A percentile compares a stretch with the other conserved stretches of the same genome.
These are phyloP conservation scores for Drosophila saltans DNA, from an alignment of 1,140 invertebrate genomes.

Conservation along the genomic window DNA sequence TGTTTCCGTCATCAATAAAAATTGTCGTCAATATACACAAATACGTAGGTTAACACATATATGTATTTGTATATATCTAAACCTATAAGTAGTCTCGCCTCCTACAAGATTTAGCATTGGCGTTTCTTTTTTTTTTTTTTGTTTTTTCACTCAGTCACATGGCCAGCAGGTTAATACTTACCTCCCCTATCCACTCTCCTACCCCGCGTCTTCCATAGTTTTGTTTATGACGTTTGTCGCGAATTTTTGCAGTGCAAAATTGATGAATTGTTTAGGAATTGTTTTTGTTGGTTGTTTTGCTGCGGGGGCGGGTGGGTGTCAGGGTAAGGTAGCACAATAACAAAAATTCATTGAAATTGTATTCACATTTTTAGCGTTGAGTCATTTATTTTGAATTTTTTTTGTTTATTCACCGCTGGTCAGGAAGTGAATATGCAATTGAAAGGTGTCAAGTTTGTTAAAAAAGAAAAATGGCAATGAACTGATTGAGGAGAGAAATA, in stretches of 20 bases:
- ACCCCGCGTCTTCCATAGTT: neutral
- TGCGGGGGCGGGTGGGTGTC: constrained; percentile 13
- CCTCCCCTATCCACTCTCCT: neutral
- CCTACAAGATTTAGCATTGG: constrained; percentile 1
- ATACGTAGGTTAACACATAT: neutral
- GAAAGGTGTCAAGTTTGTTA: constrained; percentile 39
- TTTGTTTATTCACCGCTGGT: constrained; percentile 10
- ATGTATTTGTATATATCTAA: neutral
- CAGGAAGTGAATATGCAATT: constrained; percentile 60
- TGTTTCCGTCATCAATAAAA: constrained; percentile 15
- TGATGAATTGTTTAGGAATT: constrained; percentile 58
- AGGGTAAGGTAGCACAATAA: constrained; percentile 3
- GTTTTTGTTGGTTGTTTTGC: constrained; percentile 12
- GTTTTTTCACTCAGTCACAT: constrained; percentile 54
- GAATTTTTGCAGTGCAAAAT: constrained; percentile 38
- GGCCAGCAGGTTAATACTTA: constrained; percentile 26
- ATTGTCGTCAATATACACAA: neutral
- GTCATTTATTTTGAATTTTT: constrained; percentile 39
- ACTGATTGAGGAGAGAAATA: constrained; percentile 17
- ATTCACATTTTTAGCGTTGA: constrained; percentile 54
- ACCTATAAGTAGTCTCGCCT: neutral
- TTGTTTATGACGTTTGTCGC: constrained; percentile 67
- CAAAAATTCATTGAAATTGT: constrained; percentile 44
- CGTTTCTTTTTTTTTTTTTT: neutral
- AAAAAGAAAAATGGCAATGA: constrained; percentile 20